These are phyloP conservation scores for Aplocera efformata DNA, from an alignment of 2,888 invertebrate genomes.

Conservation along the genomic window DNA sequence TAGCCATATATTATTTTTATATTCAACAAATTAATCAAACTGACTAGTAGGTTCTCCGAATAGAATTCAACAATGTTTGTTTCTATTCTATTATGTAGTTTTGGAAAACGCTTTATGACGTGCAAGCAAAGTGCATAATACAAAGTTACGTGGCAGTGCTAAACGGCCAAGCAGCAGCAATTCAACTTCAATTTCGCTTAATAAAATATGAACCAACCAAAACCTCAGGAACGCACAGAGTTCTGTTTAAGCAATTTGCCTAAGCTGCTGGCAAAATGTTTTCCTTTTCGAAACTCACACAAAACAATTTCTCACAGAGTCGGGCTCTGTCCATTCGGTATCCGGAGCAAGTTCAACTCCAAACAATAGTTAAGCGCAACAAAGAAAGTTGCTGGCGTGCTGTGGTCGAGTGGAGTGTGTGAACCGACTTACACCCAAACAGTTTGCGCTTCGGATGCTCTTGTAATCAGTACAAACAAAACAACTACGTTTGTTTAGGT, in stretches of 20 bases:
- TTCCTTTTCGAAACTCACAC: constrained; percentile 73
- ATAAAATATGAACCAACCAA: constrained; percentile 56
- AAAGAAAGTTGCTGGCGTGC: constrained; percentile 65
- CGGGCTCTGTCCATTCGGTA: constrained; percentile 64
- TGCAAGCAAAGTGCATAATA: constrained; percentile 12
- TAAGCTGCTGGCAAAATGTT: constrained; percentile 74
- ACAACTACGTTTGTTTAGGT: constrained; percentile 33
- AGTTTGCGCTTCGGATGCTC: constrained; percentile 41
- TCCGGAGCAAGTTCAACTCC: constrained; percentile 66
- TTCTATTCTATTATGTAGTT: too few relatives aligned
- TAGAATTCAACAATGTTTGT: too few relatives aligned
- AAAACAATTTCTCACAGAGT: constrained; percentile 71
- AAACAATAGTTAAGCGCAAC: constrained; percentile 71
- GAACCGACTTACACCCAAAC: constrained; percentile 43
- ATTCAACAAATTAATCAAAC: too few relatives aligned
- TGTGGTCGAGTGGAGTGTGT: constrained; percentile 53
- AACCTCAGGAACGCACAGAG: constrained; percentile 38
- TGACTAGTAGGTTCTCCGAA: too few relatives aligned
- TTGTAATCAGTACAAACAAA: constrained; percentile 49
- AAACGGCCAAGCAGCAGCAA: constrained; percentile 33
- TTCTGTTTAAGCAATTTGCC: constrained; percentile 62
- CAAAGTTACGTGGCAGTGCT: constrained; percentile 18
- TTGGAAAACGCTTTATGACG: background rate
- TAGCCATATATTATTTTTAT: too few relatives aligned
- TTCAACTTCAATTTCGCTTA: constrained; percentile 61